Conservation (phyloP, 2,113 vertebrate genomes). For the Irena cyanogastra region DNA sequence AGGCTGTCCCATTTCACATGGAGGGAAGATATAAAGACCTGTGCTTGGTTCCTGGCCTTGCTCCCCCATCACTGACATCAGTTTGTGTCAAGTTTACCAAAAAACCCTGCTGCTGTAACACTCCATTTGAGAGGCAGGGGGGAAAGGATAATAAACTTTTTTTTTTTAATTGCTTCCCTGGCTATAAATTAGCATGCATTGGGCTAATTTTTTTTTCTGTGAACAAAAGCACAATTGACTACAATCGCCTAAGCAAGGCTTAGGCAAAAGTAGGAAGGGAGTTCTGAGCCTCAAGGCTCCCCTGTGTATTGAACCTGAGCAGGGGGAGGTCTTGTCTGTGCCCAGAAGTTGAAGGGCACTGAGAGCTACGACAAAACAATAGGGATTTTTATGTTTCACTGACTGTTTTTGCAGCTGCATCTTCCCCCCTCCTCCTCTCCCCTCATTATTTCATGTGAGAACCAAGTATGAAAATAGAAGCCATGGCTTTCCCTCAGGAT, state of each 20-base stretch:
- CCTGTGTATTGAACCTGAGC: slow-evolving; percentile 37
- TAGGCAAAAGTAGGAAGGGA: slow-evolving; percentile 6
- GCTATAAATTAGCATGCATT: slow-evolving; percentile 48
- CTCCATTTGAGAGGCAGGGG: not conserved
- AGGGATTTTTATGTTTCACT: slow-evolving; percentile 50
- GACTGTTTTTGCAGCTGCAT: slow-evolving; percentile 61
- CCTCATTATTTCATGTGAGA: slow-evolving; percentile 28
- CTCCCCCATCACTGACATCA: not conserved
- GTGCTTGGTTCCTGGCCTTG: not conserved
- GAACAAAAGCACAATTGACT: slow-evolving; percentile 54
- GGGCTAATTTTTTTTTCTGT: not conserved
- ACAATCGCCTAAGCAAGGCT: not conserved
- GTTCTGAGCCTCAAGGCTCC: slow-evolving; percentile 18
- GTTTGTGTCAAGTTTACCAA: slow-evolving; percentile 18
- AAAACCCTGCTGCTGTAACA: slow-evolving; percentile 32
- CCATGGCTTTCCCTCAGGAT: not conserved
- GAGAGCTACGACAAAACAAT: slow-evolving; percentile 25
- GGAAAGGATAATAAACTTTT: slow-evolving; percentile 42
- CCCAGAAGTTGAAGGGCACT: slow-evolving; percentile 38
- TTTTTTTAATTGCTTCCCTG: slow-evolving; percentile 42
- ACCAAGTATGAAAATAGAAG: slow-evolving; percentile 5
- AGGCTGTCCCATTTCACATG: not conserved
- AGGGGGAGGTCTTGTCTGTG: slow-evolving; percentile 32
- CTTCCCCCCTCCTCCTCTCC: not conserved
- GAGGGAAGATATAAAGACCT: not conserved